A percentile compares a stretch with the other conserved stretches of the same genome.
These are phyloP conservation scores for Lithophane ornitopus DNA, from an alignment of 2,888 invertebrate genomes.

Conservation along the genomic window DNA sequence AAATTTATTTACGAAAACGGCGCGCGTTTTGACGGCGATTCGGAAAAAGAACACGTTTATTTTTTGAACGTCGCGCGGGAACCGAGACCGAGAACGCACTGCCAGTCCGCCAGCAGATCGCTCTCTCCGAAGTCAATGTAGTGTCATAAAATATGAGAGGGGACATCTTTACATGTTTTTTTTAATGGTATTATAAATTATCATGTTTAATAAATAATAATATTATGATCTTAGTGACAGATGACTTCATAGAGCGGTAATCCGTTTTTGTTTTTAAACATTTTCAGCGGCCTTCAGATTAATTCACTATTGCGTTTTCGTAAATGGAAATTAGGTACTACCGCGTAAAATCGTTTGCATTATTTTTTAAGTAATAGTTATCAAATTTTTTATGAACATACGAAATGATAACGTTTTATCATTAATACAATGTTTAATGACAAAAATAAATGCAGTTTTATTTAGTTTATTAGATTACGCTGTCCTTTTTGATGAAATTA, in stretches of 20 bases:
- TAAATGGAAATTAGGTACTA: not conserved
- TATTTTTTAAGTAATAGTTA: not conserved
- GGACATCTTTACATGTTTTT: constrained; percentile 57
- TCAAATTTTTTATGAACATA: not conserved
- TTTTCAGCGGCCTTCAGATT: not conserved
- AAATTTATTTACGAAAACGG: constrained; percentile 67
- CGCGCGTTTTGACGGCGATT: constrained; percentile 75
- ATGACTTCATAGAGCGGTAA: not conserved
- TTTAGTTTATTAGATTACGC: too few species aligned
- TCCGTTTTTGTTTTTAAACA: not conserved
- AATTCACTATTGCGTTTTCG: not conserved
- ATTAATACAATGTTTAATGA: too few species aligned
- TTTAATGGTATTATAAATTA: not conserved
- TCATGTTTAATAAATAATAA: constrained; percentile 17
- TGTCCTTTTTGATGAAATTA: not conserved
- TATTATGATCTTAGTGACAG: not conserved
- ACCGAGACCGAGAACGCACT: constrained; percentile 78
- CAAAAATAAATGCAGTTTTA: not conserved
- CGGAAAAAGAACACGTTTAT: constrained; percentile 73
- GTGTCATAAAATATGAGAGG: constrained; percentile 76
- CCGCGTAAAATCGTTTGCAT: not conserved
- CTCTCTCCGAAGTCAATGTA: constrained; percentile 80
- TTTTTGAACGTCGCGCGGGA: constrained; percentile 74
- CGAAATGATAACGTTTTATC: not conserved
- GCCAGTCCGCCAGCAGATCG: constrained; percentile 76